These are phyloP conservation scores for Merops nubicus DNA, from an alignment of 2,113 vertebrate genomes.

Conservation along the genomic window DNA sequence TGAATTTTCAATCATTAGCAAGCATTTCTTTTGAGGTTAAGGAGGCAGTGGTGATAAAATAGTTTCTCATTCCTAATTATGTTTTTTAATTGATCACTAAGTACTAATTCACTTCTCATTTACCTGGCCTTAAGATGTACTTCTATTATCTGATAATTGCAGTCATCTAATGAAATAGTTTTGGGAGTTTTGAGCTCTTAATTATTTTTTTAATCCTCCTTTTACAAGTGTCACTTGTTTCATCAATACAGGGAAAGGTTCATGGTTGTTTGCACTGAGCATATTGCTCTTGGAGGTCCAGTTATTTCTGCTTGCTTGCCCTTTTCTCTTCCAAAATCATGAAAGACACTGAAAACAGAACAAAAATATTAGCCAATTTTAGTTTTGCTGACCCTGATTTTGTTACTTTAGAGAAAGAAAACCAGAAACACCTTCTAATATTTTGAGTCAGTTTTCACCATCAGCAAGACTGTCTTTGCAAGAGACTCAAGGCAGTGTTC, in stretches of 20 bases:
- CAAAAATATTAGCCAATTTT: neutral
- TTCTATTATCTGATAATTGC: neutral
- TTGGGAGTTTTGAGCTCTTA: neutral
- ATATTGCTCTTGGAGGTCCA: neutral
- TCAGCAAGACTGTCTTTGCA: neutral
- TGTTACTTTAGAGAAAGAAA: neutral
- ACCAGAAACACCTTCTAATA: accelerated
- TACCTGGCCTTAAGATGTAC: neutral
- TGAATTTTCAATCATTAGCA: neutral
- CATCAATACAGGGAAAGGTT: neutral
- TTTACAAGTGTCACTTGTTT: neutral
- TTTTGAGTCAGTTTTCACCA: neutral
- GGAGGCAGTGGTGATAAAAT: neutral
- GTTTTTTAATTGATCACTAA: neutral
- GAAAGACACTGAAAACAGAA: neutral
- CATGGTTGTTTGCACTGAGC: neutral
- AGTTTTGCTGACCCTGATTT: neutral
- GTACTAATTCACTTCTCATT: neutral
- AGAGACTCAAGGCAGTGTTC: neutral
- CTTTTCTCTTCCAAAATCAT: neutral
- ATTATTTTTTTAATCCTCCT: neutral
- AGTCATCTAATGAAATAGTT: neutral
- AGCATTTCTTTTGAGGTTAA: neutral
- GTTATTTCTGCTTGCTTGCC: neutral
- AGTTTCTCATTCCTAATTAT: neutral